Percentiles rank a stretch among this genome's conserved stretches.
Conservation (phyloP, 2,888 invertebrate genomes). For the Sycophila texana region DNA sequence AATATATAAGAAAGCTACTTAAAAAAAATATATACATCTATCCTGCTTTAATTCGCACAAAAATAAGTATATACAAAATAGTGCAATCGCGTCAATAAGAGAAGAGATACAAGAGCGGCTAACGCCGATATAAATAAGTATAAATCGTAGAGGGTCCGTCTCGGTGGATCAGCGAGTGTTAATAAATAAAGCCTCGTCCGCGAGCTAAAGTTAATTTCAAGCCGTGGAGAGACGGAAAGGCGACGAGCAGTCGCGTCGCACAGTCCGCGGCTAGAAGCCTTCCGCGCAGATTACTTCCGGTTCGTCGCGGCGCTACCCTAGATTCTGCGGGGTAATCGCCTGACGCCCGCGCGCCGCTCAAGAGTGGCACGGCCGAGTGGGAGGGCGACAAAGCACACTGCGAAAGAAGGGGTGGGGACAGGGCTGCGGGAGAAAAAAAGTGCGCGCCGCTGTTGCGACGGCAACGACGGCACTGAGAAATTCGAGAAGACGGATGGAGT, state of each 20-base stretch:
- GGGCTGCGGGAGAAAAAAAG: background rate
- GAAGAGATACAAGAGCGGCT: too few species aligned
- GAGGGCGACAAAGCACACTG: too few species aligned
- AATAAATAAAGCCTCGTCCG: constrained; percentile 46
- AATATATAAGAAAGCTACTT: too few species aligned
- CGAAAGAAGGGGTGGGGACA: background rate
- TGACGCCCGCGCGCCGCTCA: constrained; percentile 34
- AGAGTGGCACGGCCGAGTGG: too few species aligned
- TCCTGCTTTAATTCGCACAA: too few species aligned
- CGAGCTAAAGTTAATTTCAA: constrained; percentile 39
- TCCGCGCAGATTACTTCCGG: constrained; percentile 61
- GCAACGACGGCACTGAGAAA: too few species aligned
- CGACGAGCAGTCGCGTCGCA: constrained; percentile 42
- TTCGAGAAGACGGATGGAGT: too few species aligned
- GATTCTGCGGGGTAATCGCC: constrained; percentile 57
- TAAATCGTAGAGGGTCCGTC: background rate
- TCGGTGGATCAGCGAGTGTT: constrained; percentile 26
- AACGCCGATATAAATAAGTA: too few species aligned
- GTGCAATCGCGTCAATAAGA: too few species aligned
- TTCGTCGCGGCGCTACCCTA: constrained; percentile 58
- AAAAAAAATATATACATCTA: too few species aligned
- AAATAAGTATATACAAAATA: too few species aligned
- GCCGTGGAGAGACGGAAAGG: background rate
- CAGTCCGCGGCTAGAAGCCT: constrained; percentile 55
- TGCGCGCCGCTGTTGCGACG: too few species aligned